Percentiles rank a stretch among this genome's conserved stretches.
Evolutionary conservation across 2,113 vertebrate genomes (phyloP).

Genomic region (Rhinoderma darwinii): DNA sequence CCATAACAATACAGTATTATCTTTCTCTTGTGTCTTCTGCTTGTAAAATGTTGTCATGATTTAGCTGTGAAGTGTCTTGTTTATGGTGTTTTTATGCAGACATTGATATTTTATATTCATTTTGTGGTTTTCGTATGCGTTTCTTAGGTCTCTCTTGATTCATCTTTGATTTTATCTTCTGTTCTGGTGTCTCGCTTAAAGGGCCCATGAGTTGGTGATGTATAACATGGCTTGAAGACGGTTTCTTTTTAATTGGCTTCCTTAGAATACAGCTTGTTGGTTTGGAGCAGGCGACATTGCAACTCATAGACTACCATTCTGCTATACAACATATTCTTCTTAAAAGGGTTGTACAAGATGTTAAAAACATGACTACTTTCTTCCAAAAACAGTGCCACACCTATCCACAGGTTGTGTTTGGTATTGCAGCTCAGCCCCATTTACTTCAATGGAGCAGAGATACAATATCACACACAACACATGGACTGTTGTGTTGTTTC

Average conservation of each 20-base stretch:
- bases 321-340: background rate
- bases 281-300: background rate
- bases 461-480: background rate
- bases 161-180: background rate
- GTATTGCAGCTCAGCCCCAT: too few species aligned
- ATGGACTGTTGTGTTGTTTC: too few species aligned
- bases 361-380: too few species aligned
- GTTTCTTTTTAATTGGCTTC: background rate
- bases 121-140: background rate
- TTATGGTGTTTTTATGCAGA: constrained; percentile 18
- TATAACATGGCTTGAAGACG: background rate
- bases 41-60: constrained; percentile 39
- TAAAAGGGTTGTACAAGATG: background rate
- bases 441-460: background rate
- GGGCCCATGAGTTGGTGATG: background rate
- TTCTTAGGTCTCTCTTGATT: background rate
- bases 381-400: too few species aligned
- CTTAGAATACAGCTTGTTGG: background rate
- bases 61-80: constrained; percentile 45
- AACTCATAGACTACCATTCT: background rate
- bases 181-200: background rate
- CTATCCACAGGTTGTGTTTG: too few species aligned
- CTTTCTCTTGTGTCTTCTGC: constrained; percentile 20
- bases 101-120: constrained; percentile 1
- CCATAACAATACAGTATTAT: constrained; percentile 9